Conservation (phyloP, 2,888 invertebrate genomes). For the Ochropleura leucogaster region DNA sequence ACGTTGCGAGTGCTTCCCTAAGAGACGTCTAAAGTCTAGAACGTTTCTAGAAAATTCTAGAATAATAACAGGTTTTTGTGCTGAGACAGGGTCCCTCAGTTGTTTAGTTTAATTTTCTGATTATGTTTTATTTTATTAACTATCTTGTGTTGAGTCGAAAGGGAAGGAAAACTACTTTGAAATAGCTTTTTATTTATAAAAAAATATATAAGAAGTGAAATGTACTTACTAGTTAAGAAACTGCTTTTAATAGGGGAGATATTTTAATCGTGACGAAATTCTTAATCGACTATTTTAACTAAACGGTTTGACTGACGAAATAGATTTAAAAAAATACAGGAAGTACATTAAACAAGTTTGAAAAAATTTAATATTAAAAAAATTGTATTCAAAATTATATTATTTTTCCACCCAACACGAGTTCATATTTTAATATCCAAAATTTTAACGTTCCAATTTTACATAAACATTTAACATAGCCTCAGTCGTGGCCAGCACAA, state of each 20-base stretch:
- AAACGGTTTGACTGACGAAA: neutral
- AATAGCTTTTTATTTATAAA: too few relatives aligned
- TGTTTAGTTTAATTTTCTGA: slow-evolving; percentile 61
- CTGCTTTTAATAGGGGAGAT: neutral
- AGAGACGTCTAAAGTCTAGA: slow-evolving; percentile 54
- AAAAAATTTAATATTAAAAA: neutral
- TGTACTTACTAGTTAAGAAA: neutral
- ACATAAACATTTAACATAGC: slow-evolving; percentile 61
- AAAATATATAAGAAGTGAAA: neutral
- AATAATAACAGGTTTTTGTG: slow-evolving; percentile 73
- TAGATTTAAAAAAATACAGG: neutral
- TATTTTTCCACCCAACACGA: slow-evolving; percentile 56
- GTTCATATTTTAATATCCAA: slow-evolving; percentile 32
- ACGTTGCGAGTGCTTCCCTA: slow-evolving; percentile 51
- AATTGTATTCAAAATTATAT: neutral
- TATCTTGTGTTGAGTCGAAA: slow-evolving; percentile 52
- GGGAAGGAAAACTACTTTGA: neutral
- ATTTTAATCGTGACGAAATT: neutral
- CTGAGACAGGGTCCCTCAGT: slow-evolving; percentile 83
- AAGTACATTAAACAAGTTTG: neutral
- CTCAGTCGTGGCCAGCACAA: slow-evolving; percentile 69
- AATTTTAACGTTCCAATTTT: slow-evolving; percentile 55
- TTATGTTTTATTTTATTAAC: slow-evolving; percentile 25
- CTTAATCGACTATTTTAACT: neutral
- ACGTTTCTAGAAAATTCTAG: slow-evolving; percentile 59